phyloP scores from a whole-genome alignment of 1,140 invertebrate genomes.

The Gerris buenoi region DNA sequence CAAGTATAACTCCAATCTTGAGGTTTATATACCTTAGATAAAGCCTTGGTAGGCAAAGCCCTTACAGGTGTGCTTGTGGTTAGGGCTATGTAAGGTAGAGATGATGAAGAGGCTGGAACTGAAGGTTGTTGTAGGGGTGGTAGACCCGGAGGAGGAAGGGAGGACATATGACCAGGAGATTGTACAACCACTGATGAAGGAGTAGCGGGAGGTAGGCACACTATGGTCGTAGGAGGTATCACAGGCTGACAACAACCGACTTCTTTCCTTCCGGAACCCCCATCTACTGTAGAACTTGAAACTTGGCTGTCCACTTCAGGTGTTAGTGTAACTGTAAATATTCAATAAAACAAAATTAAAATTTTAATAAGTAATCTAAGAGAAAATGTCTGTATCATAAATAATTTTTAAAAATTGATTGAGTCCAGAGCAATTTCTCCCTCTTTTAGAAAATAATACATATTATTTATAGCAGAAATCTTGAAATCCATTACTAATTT shows the following conservation, averaged over 20 bases:
- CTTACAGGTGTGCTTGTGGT: conserved; percentile 32
- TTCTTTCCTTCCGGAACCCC: not conserved
- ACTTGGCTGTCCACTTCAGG: conserved; percentile 34
- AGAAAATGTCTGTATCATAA: not conserved
- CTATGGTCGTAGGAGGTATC: conserved; percentile 36
- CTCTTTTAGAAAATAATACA: too few species aligned
- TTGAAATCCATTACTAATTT: too few species aligned
- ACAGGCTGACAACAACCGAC: conserved; percentile 23
- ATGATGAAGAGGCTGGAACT: conserved; percentile 25
- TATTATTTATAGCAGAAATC: too few species aligned
- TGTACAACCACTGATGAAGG: conserved; percentile 10
- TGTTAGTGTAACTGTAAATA: conserved; percentile 33
- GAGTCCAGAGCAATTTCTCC: not conserved
- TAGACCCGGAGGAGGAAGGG: conserved; percentile 29
- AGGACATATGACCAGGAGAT: not conserved
- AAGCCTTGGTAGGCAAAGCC: conserved; percentile 31
- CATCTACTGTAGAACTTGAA: conserved; percentile 26
- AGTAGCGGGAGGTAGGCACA: conserved; percentile 32
- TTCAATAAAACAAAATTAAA: conserved; percentile 3
- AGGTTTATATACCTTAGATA: conserved; percentile 30
- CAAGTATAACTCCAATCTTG: too few species aligned
- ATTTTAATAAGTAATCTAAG: not conserved
- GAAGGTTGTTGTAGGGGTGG: conserved; percentile 28
- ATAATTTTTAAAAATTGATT: not conserved
- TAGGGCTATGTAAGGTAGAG: conserved; percentile 36